Conservation (phyloP, 2,797 vertebrate species). For the Dendrocincla tyrannina region DNA sequence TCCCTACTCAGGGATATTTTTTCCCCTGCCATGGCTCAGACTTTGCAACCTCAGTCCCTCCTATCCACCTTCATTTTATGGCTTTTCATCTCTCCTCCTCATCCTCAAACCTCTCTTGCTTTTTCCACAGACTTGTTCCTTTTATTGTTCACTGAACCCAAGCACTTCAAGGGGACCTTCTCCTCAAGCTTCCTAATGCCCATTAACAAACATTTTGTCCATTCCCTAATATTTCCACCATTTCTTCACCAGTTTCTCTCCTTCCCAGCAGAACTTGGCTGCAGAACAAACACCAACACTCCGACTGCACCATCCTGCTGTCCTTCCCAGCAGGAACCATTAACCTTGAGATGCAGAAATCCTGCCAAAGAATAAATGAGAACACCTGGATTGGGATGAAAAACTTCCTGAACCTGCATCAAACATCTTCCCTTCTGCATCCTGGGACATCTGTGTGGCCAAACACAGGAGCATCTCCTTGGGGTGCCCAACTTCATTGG, state of each 20-base stretch:
- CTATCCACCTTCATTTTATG: background rate
- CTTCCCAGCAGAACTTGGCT: background rate
- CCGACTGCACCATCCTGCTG: background rate
- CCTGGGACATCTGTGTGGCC: accelerated
- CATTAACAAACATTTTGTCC: background rate
- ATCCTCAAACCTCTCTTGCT: background rate
- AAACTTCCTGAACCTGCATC: background rate
- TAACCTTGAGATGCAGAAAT: background rate
- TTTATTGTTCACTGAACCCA: background rate
- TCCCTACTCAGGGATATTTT: background rate
- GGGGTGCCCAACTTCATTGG: background rate
- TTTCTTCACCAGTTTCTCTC: background rate
- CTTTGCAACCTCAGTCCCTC: background rate
- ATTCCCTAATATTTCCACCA: background rate
- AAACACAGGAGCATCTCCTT: accelerated
- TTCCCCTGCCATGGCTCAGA: background rate
- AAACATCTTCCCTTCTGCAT: background rate
- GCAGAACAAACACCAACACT: background rate
- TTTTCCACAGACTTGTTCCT: background rate
- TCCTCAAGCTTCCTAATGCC: background rate
- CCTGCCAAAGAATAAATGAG: background rate
- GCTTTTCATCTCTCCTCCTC: background rate
- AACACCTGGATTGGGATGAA: background rate
- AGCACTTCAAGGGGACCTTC: background rate
- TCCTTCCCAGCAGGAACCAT: background rate